These are phyloP conservation scores for Nycticorax nycticorax DNA, from an alignment of 2,113 vertebrate species.

Conservation along the genomic window DNA sequence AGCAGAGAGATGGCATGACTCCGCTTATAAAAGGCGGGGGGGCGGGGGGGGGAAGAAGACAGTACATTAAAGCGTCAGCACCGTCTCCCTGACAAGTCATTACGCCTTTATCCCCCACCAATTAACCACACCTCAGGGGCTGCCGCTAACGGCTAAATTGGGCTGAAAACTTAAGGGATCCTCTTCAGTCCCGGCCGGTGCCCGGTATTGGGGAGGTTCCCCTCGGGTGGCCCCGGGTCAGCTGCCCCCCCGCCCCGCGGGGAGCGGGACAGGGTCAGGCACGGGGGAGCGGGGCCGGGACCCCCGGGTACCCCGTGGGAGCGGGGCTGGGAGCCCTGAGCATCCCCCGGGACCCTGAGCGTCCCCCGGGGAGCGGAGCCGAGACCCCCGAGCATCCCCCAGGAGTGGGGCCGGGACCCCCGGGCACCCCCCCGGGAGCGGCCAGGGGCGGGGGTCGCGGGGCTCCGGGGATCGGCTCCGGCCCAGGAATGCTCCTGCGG, in stretches of 20 bases:
- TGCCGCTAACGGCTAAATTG: conserved; percentile 48
- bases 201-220: background rate
- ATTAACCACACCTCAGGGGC: conserved; percentile 67
- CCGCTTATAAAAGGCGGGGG: background rate
- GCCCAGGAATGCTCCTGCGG: background rate
- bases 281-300: too few relatives aligned
- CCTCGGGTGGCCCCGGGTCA: background rate
- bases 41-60: background rate
- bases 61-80: conserved; percentile 38
- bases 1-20: background rate
- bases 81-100: conserved; percentile 51
- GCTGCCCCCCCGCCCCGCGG: too few relatives aligned
- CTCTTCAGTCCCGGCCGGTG: background rate
- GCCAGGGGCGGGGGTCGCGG: too few relatives aligned
- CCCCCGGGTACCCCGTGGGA: background rate
- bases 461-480: accelerated
- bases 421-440: background rate
- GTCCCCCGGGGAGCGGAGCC: too few relatives aligned
- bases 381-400: too few relatives aligned
- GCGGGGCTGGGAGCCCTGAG: too few relatives aligned
- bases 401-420: too few relatives aligned
- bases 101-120: conserved; percentile 63
- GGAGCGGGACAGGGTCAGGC: too few relatives aligned
- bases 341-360: too few relatives aligned
- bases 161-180: conserved; percentile 34